Evolutionary conservation across 2,888 invertebrate genomes (phyloP), one percentile per base, ranked within the genome.

Genomic region (Brachynemurus nebulosus): DNA sequence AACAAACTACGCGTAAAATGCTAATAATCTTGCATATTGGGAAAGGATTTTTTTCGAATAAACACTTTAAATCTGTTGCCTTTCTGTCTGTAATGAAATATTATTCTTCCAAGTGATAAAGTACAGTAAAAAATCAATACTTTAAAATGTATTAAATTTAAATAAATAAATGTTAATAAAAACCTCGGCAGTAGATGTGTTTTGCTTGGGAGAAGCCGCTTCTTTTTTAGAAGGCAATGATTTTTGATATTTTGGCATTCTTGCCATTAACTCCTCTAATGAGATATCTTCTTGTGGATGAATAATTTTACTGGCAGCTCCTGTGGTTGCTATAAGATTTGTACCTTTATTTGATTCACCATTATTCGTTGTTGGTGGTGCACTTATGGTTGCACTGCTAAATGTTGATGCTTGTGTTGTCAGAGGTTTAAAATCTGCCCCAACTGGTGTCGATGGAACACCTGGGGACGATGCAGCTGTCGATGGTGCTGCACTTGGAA

Each of bases 201-300:
- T 37, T 37, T 19, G 17, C n/a, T 40, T 57, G 7, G 59, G 55
- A 4, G 60, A 57, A 23, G 65, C 61, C 35, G 60, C 55, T 45
- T 65, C 66, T 42, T 63, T 46, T 45, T 54, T 54, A 6, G 44
- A 23, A 40, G 57, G 56, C 40, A 57, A 64, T 47, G 69, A 68
- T 36, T 65, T 65, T 50, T 73, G 71, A 60, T 89, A 89, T 57
- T 79, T 80, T 8, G 74, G 65, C 55, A 72, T 67, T 41, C 83
- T 67, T 7, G 88, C 80, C 40, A 83, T 69, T 52, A 86, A 75
- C 66, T 91, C 89, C 62, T 90, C 90, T 61, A 90, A 60, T 21
- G 93, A 93, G 43, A 91, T 78, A 64, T 92, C 91, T 62, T 95
- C 93, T 1, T 88, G 81, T 0, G 95, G 95, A 65, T 95, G 95